Conservation (phyloP, 2,113 vertebrate species). For the Embiotoca jacksoni region DNA sequence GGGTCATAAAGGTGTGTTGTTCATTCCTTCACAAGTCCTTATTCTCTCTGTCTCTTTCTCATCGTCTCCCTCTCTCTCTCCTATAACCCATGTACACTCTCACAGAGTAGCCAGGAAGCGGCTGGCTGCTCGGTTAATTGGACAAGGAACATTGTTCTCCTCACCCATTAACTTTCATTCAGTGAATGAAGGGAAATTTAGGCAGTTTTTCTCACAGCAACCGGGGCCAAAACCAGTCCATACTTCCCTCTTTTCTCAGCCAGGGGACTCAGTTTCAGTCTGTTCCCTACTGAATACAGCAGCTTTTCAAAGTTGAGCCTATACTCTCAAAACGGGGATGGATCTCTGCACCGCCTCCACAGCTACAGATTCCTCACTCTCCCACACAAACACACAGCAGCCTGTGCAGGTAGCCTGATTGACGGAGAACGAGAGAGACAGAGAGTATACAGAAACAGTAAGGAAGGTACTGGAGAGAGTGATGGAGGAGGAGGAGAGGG, state of each 20-base stretch:
- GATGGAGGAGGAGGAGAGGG: slow-evolving; percentile 26
- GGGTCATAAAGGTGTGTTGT: slow-evolving; percentile 62
- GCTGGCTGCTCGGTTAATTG: slow-evolving; percentile 66
- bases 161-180: slow-evolving; percentile 34
- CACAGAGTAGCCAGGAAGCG: slow-evolving; percentile 47
- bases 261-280: slow-evolving; percentile 17
- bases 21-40: slow-evolving; percentile 61
- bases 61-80: slow-evolving; percentile 23
- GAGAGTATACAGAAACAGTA: slow-evolving; percentile 44
- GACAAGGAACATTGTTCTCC: slow-evolving; percentile 57
- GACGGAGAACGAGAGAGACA: slow-evolving; percentile 55
- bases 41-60: slow-evolving; percentile 33
- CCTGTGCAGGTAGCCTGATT: slow-evolving; percentile 59
- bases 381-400: slow-evolving; percentile 56
- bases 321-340: slow-evolving; percentile 7
- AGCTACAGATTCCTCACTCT: slow-evolving; percentile 53
- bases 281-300: slow-evolving; percentile 18
- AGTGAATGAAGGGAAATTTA: slow-evolving; percentile 37
- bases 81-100: slow-evolving; percentile 15
- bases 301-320: slow-evolving; percentile 54
- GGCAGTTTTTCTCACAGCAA: slow-evolving; percentile 28
- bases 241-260: slow-evolving; percentile 20
- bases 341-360: slow-evolving; percentile 34
- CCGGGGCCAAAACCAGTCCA: slow-evolving; percentile 10
- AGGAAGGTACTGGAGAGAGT: slow-evolving; percentile 43